Evolutionary conservation across 2,113 vertebrate genomes (phyloP).

Genomic region (Polypterus senegalus): DNA sequence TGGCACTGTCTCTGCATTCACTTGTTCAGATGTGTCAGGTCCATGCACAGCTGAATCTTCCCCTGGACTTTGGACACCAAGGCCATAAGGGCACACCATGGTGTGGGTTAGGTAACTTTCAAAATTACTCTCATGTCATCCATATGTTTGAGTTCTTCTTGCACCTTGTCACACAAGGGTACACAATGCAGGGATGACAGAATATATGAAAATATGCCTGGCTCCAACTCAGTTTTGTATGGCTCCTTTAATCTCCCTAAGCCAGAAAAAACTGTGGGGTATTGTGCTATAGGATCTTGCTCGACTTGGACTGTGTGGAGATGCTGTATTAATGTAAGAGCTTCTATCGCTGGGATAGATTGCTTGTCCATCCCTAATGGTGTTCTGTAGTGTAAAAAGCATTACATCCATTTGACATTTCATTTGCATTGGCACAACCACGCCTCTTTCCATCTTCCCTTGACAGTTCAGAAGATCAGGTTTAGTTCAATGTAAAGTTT

Average conservation of each 20-base stretch:
- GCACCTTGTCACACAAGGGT: conserved; percentile 9
- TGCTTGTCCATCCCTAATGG: too few relatives aligned
- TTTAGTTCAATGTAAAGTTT: too few relatives aligned
- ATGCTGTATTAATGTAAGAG: neutral
- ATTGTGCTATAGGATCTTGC: conserved; percentile 8
- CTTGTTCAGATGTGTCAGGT: neutral
- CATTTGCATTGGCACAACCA: too few relatives aligned
- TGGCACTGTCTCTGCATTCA: neutral
- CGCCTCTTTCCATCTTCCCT: too few relatives aligned
- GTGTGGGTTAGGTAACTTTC: neutral
- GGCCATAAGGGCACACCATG: neutral
- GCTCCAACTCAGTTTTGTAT: conserved; percentile 11
- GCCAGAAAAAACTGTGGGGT: conserved; percentile 13
- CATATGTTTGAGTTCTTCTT: neutral
- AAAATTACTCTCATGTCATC: neutral
- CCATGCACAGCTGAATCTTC: neutral
- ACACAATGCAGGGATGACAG: conserved; percentile 8
- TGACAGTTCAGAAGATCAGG: too few relatives aligned
- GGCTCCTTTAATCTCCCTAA: conserved; percentile 15
- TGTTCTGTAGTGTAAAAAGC: too few relatives aligned
- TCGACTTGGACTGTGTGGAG: conserved; percentile 4
- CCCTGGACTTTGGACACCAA: neutral
- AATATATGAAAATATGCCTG: neutral
- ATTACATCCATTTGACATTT: too few relatives aligned
- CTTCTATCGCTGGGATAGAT: neutral